Evolutionary conservation across 2,113 vertebrate genomes (phyloP).

Genomic region (Maccullochella peelii): DNA sequence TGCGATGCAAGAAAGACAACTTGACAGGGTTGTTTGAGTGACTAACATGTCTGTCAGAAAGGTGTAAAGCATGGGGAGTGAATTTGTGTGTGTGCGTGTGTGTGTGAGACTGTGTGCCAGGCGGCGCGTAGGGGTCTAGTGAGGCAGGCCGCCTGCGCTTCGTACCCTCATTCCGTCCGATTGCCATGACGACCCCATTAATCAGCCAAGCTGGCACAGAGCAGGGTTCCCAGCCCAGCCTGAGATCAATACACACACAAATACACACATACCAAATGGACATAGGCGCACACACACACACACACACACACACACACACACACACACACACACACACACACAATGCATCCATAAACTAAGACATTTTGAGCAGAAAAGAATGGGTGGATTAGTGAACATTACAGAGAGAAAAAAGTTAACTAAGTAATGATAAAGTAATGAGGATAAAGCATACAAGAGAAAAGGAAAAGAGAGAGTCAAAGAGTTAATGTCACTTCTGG

Average conservation of each 20-base stretch:
- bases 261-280: conserved; percentile 62
- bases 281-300: conserved; percentile 45
- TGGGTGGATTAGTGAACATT: conserved; percentile 4
- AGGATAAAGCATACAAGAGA: neutral
- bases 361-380: conserved; percentile 27
- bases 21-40: conserved; percentile 58
- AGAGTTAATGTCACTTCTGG: neutral
- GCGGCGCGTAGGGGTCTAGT: conserved; percentile 89
- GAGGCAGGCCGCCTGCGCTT: conserved; percentile 88
- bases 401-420: conserved; percentile 10
- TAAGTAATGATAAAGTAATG: neutral
- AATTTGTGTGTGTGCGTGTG: conserved; percentile 39
- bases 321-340: conserved; percentile 24
- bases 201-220: conserved; percentile 99
- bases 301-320: conserved; percentile 50
- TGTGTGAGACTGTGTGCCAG: conserved; percentile 61
- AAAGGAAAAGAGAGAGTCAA: neutral
- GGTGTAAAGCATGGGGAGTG: conserved; percentile 55
- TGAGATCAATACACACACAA: conserved; percentile 96
- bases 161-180: conserved; percentile 99
- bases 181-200: conserved; percentile 99
- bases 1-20: conserved; percentile 58
- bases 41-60: conserved; percentile 63
- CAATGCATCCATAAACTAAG: conserved; percentile 30
- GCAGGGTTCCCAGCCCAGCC: conserved; percentile 95